phyloP scores from a whole-genome alignment of 2,888 invertebrate species.

The Hyposoter didymator region DNA sequence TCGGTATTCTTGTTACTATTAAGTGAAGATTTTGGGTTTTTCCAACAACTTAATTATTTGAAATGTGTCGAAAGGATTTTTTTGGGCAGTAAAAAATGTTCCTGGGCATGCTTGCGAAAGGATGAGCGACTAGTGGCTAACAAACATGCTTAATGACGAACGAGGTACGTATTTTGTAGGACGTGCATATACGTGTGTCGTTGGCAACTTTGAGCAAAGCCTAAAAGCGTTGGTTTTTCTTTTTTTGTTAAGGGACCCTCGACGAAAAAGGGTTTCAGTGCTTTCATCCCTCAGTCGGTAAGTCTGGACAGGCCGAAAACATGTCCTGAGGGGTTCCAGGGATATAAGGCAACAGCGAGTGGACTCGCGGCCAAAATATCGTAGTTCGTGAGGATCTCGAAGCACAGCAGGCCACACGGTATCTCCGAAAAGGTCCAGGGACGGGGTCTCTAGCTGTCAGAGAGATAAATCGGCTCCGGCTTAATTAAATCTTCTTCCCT shows the following conservation, averaged over 20 bases:
- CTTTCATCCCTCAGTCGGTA: conserved; percentile 43
- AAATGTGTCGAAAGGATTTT: neutral
- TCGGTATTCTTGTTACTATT: neutral
- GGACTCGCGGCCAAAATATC: conserved; percentile 53
- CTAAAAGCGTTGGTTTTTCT: conserved; percentile 18
- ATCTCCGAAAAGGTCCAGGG: conserved; percentile 61
- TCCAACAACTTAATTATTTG: neutral
- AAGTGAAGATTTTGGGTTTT: neutral
- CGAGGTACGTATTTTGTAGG: neutral
- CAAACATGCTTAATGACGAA: conserved; percentile 13
- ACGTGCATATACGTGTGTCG: neutral
- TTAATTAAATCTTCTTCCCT: conserved; percentile 85
- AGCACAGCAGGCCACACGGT: conserved; percentile 56
- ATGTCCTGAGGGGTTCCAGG: conserved; percentile 34
- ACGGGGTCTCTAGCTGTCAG: conserved; percentile 79
- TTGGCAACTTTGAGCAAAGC: conserved; percentile 30
- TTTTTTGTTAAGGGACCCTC: neutral
- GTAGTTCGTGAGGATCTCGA: conserved; percentile 59
- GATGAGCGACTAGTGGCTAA: neutral
- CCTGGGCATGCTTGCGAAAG: neutral
- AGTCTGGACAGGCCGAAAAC: conserved; percentile 54
- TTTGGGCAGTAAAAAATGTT: neutral
- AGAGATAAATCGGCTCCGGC: conserved; percentile 84
- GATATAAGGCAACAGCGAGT: conserved; percentile 25
- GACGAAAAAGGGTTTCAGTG: conserved; percentile 48